Evolutionary conservation across 2,797 vertebrate species (phyloP), one percentile per base, ranked within the genome.

Genomic region (Amphiprion clarkii): DNA sequence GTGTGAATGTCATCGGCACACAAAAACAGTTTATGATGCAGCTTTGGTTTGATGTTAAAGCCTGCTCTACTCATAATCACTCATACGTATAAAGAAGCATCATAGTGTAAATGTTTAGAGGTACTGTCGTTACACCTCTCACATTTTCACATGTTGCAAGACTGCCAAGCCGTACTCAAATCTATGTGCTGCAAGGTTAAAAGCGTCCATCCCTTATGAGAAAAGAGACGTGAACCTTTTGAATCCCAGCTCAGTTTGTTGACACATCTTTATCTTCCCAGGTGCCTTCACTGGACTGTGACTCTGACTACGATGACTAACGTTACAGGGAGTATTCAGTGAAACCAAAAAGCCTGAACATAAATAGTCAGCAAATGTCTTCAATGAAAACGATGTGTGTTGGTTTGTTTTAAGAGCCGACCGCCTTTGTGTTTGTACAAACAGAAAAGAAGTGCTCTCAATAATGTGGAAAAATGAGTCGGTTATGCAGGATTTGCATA

Each of bases 231-330:
- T 39, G 36, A 39, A 39, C 10, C 36, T 12, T 39, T 10, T 39
- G 36, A 39, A 12, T 39, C 36, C 36, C 36, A 39, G 36, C 36
- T 54, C n/a, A 53, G 44, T 66, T 51, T 53, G 54, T 62, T 65
- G 61, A 59, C 51, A 17, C 53, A 39, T 62, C 44, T 49, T 42
- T 51, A 62, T 73, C 27, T 57, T 31, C 31, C 25, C 71, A 76
- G 65, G 72, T 73, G 72, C 31, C 14, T 23, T 16, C 55, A 51
- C 33, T 74, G 61, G 12, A 52, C 71, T 65, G 54, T 71, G 65
- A 80, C 69, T 6, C 9, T 14, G 13, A 53, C 13, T 57, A 6
- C 39, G 23, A 49, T 33, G 62, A 78, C n/a, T 42, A 0, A 46
- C 49, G 4, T 39, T 23, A 64, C 55, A 75, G 55, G 14, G 33